Conservation (phyloP, 2,113 vertebrate species). For the Xenotilapia leptura region DNA sequence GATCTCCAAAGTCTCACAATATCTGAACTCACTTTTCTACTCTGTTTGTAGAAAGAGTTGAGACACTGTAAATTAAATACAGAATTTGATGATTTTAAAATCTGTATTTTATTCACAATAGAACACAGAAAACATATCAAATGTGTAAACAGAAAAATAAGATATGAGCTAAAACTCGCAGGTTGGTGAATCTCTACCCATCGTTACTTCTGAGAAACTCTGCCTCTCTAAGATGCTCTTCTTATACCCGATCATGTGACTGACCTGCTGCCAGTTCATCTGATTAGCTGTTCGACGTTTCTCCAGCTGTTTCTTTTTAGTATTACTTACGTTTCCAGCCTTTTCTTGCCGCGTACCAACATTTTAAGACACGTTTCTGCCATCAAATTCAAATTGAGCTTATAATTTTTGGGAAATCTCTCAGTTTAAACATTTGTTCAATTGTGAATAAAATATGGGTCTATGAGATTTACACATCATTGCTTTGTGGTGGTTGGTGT, state of each 20-base stretch:
- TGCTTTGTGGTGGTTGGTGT: not conserved
- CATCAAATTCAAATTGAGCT: not conserved
- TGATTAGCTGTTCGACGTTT: not conserved
- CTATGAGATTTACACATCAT: not conserved
- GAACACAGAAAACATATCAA: not conserved
- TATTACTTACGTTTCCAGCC: not conserved
- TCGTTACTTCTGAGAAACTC: not conserved
- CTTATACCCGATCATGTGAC: not conserved
- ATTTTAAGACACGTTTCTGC: not conserved
- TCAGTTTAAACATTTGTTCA: not conserved
- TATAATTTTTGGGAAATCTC: not conserved
- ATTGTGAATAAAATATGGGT: not conserved
- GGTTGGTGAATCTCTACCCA: not conserved
- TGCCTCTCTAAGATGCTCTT: not conserved
- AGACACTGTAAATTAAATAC: not conserved
- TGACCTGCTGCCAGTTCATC: not conserved
- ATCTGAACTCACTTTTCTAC: not conserved
- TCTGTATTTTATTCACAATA: not conserved
- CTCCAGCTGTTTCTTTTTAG: not conserved
- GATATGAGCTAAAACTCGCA: not conserved
- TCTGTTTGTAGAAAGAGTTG: not conserved
- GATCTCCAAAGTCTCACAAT: not conserved
- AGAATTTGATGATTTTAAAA: not conserved
- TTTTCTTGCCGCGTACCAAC: not conserved
- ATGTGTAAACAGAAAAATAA: not conserved